Evolutionary conservation across 1,140 invertebrate species (phyloP).

Genomic region (Cydia fagiglandana): DNA sequence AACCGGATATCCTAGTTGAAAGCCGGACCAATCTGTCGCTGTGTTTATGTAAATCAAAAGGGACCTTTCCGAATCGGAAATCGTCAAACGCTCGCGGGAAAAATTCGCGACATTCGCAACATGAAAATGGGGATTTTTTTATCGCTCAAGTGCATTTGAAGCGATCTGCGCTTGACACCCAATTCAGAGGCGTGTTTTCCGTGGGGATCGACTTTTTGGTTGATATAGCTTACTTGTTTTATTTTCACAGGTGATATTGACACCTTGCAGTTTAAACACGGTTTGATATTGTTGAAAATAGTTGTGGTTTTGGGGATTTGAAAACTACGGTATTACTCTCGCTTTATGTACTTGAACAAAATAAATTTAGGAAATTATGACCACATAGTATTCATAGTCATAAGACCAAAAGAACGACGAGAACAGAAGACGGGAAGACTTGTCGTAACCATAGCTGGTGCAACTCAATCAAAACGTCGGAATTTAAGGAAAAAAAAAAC

Average conservation of each 20-base stretch:
- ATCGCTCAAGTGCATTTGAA: constrained; percentile 30
- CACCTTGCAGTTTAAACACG: not conserved
- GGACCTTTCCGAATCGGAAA: constrained; percentile 18
- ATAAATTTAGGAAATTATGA: no score
- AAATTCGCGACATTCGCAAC: constrained; percentile 20
- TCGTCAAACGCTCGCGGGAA: constrained; percentile 15
- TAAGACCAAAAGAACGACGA: no score
- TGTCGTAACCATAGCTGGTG: no score
- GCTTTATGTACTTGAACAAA: not conserved
- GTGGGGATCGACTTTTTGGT: constrained; percentile 10
- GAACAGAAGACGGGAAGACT: no score
- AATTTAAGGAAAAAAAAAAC: no score
- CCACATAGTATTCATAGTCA: no score
- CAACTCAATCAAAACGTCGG: no score
- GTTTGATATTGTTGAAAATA: not conserved
- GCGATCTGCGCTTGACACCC: constrained; percentile 34
- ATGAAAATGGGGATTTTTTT: constrained; percentile 34
- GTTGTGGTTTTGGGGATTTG: not conserved
- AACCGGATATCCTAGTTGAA: constrained; percentile 20
- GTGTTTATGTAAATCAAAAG: constrained; percentile 31
- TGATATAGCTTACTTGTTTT: constrained; percentile 27
- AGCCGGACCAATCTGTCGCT: constrained; percentile 30
- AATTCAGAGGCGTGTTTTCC: constrained; percentile 18
- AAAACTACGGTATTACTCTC: not conserved
- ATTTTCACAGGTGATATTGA: not conserved